Evolutionary conservation across 2,113 vertebrate species (phyloP), one percentile per base, ranked within the genome.

Genomic region (Cyprinus carpio): DNA sequence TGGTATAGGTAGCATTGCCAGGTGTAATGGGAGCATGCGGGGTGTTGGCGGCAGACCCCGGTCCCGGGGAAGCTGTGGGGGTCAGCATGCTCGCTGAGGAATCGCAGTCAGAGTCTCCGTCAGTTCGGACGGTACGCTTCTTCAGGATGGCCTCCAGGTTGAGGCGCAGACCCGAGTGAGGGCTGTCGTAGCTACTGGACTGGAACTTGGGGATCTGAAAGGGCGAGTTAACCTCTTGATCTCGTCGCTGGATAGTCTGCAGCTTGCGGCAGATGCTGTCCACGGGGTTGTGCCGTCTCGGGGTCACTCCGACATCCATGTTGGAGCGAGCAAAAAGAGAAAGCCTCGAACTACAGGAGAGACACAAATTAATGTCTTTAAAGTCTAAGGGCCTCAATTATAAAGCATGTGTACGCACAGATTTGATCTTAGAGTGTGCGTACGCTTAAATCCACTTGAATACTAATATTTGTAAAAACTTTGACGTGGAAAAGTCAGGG

Each of bases 201-300:
- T 93, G 95, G 40, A 96, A 94, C 75, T 96, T 97, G 1, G 95
- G 94, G 31, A 98, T 97, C 89, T 96, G 95, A 86, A 93, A 92
- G 0, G 92, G 89, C 0, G 95, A 94, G 80, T 96, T 94, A 6
- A 94, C 91, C 64, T 94, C 89, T 0, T 93, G 91, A 62, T 96
- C 96, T 62, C 94, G 93, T 93, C 94, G 96, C 84, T 94, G 94
- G 56, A 97, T 97, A 49, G 95, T 95, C 91, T 93, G 95, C 74
- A 98, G 93, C 87, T 98, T 98, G 82, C 95, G 94, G 89, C 96
- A 96, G 84, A 97, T 97, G 90, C 96, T 98, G 90, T 97, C 95
- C 86, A 97, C 95, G 0, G 97, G 97, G 87, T 98, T 97, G 89
- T 96, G 96, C 3, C 93, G 93, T 12, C 93, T 94, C 11, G 91